Base-by-base conservation (phyloP, 2,113 vertebrate species). In the Sterrhoptilus dennistouni region DNA sequence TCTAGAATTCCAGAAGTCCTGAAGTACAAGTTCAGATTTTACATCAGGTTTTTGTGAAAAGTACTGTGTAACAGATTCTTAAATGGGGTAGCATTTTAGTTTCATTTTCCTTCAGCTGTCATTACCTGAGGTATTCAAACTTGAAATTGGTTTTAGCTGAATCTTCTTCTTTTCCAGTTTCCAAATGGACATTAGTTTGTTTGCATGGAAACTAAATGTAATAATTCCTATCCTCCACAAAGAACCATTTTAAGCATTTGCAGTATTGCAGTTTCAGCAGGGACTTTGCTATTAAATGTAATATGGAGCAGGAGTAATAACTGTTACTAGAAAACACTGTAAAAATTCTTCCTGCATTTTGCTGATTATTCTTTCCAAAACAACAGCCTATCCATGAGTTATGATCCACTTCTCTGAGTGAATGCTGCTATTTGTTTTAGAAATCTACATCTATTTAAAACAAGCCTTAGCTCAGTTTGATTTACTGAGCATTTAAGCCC, bases 331-430 rank as follows among this genome's bases (percentile, higher is more conserved):
- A 84, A 44, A 93, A 38, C 45, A 69, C 28, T 72, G 64, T 89
- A 59, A 87, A 91, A 93, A 79, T 79, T 91, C 76, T 93, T 59
- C 78, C 52, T 87, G 49, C 23, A 0, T 95, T 96, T 89, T 77
- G 61, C 93, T 95, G 89, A 93, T 95, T 95, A 87, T 87, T 94
- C 70, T 85, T 94, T 94, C 87, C 53, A 80, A 84, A 96, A 65
- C 66, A 96, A 76, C 87, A 87, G 36, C 31, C 71, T 79, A 10
- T 57, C 78, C 33, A 11, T 93, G 93, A 95, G 71, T 93, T 96
- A 96, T 89, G 89, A 83, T 83, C 77, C 66, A 83, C 75, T 91
- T 96, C 60, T 87, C 89, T 54, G 68, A 90, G 69, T 61, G 87
- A 95, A 92, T 94, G 70, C 49, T 87, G 79, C 61, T 90, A 82